Conservation (phyloP, 2,797 vertebrate genomes). For the Falco rusticolus region DNA sequence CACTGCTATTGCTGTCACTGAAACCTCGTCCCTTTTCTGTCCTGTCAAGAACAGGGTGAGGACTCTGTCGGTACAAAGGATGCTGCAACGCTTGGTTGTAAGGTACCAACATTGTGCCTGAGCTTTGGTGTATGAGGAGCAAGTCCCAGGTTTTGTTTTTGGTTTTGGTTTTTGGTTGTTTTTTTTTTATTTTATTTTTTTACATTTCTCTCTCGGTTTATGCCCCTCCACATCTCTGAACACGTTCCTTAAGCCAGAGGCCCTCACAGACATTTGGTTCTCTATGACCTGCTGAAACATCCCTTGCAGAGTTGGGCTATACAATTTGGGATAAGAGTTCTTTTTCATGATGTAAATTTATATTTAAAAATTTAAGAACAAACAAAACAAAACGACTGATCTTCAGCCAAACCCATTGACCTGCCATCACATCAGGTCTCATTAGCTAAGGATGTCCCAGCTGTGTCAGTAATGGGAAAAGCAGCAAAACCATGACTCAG, state of each 20-base stretch:
- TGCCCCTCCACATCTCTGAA: neutral
- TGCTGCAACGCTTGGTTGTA: neutral
- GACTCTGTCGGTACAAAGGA: accelerated
- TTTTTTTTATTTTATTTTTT: neutral
- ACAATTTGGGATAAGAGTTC: neutral
- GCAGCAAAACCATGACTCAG: neutral
- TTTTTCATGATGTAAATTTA: neutral
- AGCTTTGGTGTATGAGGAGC: neutral
- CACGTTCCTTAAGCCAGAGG: neutral
- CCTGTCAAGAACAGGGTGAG: too few species aligned
- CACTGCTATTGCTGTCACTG: neutral
- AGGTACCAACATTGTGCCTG: accelerated
- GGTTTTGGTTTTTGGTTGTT: too few species aligned
- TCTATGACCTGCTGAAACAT: neutral
- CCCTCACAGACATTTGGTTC: neutral
- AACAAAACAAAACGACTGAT: neutral
- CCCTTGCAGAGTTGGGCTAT: neutral
- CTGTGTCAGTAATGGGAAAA: neutral
- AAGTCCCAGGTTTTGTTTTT: neutral
- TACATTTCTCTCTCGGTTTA: neutral
- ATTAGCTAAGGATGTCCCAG: neutral
- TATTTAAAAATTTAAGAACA: neutral
- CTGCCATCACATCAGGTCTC: neutral
- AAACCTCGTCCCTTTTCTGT: neutral
- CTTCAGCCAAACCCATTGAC: neutral